Percentiles rank a stretch among this genome's conserved stretches.
Conservation (phyloP, 2,113 vertebrate species). For the Bungarus multicinctus region DNA sequence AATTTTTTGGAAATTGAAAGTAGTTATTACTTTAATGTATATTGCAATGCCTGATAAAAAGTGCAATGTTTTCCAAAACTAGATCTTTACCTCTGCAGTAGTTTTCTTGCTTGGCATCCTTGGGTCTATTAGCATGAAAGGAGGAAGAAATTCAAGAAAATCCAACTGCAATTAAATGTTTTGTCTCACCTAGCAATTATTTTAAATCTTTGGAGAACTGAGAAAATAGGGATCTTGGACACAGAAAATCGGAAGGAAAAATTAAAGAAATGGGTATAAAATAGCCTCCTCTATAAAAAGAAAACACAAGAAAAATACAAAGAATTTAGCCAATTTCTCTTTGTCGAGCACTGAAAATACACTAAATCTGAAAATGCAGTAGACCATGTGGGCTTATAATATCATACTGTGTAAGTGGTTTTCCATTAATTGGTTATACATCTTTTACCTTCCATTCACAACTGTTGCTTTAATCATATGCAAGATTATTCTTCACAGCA, state of each 20-base stretch:
- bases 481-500: not conserved
- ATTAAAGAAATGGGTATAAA: not conserved
- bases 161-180: conserved; percentile 5
- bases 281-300: not conserved
- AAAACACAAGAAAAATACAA: not conserved
- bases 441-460: conserved; percentile 4
- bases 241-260: not conserved
- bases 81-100: conserved; percentile 57
- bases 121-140: conserved; percentile 51
- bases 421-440: not conserved
- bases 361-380: not conserved
- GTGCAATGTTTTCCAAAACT: not conserved
- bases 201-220: conserved; percentile 10
- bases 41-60: not conserved
- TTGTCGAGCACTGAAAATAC: not conserved
- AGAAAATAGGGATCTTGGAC: not conserved
- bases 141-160: conserved; percentile 44
- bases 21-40: not conserved
- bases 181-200: conserved; percentile 10
- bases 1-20: not conserved
- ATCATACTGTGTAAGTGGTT: conserved; percentile 16
- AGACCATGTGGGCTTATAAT: not conserved
- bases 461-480: not conserved
- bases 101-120: conserved; percentile 59
- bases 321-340: not conserved